phyloP scores from a whole-genome alignment of 2,113 vertebrate genomes.

The Progne subis region DNA sequence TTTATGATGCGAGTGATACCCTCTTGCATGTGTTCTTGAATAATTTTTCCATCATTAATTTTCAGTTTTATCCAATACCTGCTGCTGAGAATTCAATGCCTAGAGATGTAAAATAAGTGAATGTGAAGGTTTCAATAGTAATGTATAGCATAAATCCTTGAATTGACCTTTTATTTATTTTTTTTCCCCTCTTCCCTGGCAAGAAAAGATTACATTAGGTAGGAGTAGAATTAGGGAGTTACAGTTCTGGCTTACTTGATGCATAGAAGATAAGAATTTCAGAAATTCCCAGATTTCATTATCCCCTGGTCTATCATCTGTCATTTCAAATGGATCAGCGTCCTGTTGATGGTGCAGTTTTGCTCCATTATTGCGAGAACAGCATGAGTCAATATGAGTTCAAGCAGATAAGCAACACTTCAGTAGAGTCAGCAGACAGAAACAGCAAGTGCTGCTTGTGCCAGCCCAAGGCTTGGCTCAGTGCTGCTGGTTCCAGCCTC shows the following conservation, averaged over 20 bases:
- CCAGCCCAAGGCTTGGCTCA: not conserved
- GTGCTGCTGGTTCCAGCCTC: not conserved
- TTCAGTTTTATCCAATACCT: not conserved
- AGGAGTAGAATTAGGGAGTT: not conserved
- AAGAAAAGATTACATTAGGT: not conserved
- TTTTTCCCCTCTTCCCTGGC: not conserved
- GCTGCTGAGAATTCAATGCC: not conserved
- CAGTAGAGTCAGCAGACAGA: not conserved
- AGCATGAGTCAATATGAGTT: not conserved
- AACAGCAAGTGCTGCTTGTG: not conserved
- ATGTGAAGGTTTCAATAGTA: not conserved
- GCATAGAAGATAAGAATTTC: not conserved
- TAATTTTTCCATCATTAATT: not conserved
- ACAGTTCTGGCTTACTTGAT: not conserved
- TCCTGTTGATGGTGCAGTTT: not conserved
- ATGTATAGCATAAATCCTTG: not conserved
- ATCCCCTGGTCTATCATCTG: not conserved
- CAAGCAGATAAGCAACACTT: not conserved
- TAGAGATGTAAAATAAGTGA: not conserved
- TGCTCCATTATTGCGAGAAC: not conserved
- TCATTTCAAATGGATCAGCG: not conserved
- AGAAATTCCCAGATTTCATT: not conserved
- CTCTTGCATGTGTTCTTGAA: not conserved
- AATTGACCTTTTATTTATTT: not conserved
- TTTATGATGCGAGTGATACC: not conserved